Evolutionary conservation across 2,888 invertebrate species (phyloP).

Genomic region (Temnothorax rugatulus): DNA sequence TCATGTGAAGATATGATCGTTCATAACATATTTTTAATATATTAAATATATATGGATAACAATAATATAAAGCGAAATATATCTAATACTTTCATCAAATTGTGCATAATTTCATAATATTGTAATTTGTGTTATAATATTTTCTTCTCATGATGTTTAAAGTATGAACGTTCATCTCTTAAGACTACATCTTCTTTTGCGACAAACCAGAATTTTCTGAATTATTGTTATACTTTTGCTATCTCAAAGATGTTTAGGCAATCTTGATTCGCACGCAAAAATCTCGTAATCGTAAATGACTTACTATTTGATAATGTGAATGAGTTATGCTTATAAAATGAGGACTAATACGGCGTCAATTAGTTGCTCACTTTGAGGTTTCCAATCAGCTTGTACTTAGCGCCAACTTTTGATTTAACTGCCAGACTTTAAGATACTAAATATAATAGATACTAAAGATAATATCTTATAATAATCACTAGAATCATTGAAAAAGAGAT

Average conservation of each 20-base stretch:
- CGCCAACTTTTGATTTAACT: constrained; percentile 17
- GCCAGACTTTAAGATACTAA: constrained; percentile 12
- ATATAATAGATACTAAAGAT: no score
- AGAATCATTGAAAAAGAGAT: constrained; percentile 29
- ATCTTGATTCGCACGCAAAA: constrained; percentile 15
- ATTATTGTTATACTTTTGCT: not conserved
- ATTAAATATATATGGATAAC: not conserved
- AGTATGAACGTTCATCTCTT: constrained; percentile 8
- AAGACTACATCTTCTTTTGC: constrained; percentile 25
- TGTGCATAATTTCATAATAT: constrained; percentile 12
- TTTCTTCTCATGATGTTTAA: not conserved
- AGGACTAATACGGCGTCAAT: not conserved
- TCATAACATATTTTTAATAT: constrained; percentile 39
- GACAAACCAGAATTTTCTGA: constrained; percentile 18
- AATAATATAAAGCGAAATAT: not conserved
- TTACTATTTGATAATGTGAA: constrained; percentile 1
- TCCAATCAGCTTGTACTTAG: constrained; percentile 4
- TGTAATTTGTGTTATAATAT: not conserved
- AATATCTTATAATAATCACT: constrained; percentile 11
- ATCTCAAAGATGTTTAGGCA: not conserved
- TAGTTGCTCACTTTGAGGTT: not conserved
- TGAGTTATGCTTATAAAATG: not conserved
- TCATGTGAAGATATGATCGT: constrained; percentile 10
- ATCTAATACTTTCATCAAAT: not conserved
- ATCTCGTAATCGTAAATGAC: not conserved